Percentiles rank a stretch among this genome's conserved stretches.
phyloP scores from a whole-genome alignment of 2,888 invertebrate genomes.

The Mantis religiosa region DNA sequence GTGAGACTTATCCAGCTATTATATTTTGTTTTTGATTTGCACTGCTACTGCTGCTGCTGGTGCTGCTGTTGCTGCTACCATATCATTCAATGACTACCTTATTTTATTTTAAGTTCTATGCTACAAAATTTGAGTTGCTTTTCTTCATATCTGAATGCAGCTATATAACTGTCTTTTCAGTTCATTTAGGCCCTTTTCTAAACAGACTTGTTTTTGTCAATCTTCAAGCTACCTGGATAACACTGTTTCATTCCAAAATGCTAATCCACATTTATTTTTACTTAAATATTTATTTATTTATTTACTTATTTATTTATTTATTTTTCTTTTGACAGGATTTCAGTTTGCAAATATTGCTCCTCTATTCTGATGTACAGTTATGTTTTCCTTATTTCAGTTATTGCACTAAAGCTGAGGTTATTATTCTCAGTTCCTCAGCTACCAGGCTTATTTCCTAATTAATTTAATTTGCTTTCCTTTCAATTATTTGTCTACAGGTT shows the following conservation, averaged over 20 bases:
- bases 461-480: conserved; percentile 34
- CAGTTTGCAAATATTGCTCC: background rate
- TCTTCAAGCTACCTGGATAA: background rate
- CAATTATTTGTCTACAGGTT: conserved; percentile 55
- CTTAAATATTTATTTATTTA: background rate
- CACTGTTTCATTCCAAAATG: background rate
- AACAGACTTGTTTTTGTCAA: background rate
- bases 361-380: conserved; percentile 5
- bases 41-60: background rate
- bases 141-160: background rate
- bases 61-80: background rate
- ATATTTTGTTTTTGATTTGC: background rate
- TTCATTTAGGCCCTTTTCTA: conserved; percentile 7
- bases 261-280: background rate
- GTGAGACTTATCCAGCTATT: conserved; percentile 53
- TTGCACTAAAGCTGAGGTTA: background rate
- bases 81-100: background rate
- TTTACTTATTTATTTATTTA: background rate
- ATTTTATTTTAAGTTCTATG: conserved; percentile 19
- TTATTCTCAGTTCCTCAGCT: conserved; percentile 5
- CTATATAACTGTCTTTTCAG: background rate
- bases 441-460: conserved; percentile 31
- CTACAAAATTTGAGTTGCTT: background rate
- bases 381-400: conserved; percentile 18
- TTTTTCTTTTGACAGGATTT: conserved; percentile 19